phyloP scores from a whole-genome alignment of 1,140 invertebrate species.

The Physella acuta region DNA sequence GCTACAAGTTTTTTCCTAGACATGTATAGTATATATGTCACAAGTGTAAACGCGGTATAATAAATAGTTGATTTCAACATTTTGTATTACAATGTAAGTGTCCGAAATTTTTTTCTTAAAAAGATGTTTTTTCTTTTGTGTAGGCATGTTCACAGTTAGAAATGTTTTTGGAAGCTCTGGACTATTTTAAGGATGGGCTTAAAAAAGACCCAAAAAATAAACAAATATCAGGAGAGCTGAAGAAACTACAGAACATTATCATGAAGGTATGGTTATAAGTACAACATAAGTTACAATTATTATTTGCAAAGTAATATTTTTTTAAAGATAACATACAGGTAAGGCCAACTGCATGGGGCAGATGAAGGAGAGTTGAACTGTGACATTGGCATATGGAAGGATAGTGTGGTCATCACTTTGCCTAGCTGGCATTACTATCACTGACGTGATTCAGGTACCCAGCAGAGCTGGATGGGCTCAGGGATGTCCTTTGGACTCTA shows the following conservation, averaged over 20 bases:
- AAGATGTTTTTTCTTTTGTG: background rate
- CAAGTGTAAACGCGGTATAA: too few relatives aligned
- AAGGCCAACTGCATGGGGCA: background rate
- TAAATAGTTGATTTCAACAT: too few relatives aligned
- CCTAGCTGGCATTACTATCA: background rate
- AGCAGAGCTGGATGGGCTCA: too few relatives aligned
- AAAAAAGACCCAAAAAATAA: constrained; percentile 36
- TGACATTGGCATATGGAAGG: background rate
- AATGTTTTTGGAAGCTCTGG: constrained; percentile 34
- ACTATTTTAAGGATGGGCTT: constrained; percentile 37
- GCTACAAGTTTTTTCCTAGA: too few relatives aligned
- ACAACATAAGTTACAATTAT: too few relatives aligned
- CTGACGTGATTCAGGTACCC: background rate
- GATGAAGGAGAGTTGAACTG: background rate
- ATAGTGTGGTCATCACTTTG: too few relatives aligned
- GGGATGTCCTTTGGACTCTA: too few relatives aligned
- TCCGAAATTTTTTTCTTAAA: too few relatives aligned
- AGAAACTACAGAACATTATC: constrained; percentile 36
- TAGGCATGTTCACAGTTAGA: constrained; percentile 29
- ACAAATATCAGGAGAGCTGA: constrained; percentile 35
- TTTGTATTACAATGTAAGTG: too few relatives aligned
- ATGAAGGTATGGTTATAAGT: constrained; percentile 29
- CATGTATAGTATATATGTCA: too few relatives aligned
- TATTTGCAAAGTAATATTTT: background rate
- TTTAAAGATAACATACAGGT: background rate